Evolutionary conservation across 2,113 vertebrate species (phyloP).

Genomic region (Macquaria australasica): DNA sequence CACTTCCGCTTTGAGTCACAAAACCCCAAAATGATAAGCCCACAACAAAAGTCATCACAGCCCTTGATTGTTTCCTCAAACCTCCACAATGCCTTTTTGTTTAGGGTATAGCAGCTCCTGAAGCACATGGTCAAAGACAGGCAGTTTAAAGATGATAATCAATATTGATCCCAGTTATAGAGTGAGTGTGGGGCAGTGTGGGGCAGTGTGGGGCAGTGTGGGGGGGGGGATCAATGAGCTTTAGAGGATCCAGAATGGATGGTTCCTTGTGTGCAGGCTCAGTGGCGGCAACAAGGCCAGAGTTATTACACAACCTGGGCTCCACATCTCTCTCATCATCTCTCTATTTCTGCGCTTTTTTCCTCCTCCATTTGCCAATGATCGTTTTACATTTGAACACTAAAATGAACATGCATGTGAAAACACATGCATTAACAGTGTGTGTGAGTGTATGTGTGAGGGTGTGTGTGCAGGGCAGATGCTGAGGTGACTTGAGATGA

Average conservation of each 20-base stretch:
- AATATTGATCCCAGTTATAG: slow-evolving; percentile 79
- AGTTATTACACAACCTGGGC: slow-evolving; percentile 41
- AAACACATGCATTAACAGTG: slow-evolving; percentile 10
- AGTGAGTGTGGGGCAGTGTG: slow-evolving; percentile 46
- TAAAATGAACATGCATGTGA: slow-evolving; percentile 36
- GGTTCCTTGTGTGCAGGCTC: slow-evolving; percentile 42
- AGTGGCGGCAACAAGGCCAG: slow-evolving; percentile 44
- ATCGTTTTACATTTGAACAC: background rate
- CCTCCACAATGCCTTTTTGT: background rate
- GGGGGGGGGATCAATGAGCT: slow-evolving; percentile 77
- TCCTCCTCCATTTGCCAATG: slow-evolving; percentile 7
- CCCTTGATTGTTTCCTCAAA: slow-evolving; percentile 16
- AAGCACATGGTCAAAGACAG: slow-evolving; percentile 54
- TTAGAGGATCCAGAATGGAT: slow-evolving; percentile 66
- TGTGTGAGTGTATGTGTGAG: background rate
- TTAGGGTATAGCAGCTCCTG: background rate
- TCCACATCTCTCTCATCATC: slow-evolving; percentile 38
- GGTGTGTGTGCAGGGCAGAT: background rate
- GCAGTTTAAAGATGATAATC: slow-evolving; percentile 80
- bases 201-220: no score
- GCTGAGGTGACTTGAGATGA: slow-evolving; percentile 46
- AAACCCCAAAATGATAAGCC: background rate
- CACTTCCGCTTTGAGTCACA: background rate
- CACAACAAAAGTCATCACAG: background rate
- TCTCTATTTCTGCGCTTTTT: slow-evolving; percentile 23